Evolutionary conservation across 2,797 vertebrate species (phyloP).

Genomic region (Macrochelys suwanniensis): DNA sequence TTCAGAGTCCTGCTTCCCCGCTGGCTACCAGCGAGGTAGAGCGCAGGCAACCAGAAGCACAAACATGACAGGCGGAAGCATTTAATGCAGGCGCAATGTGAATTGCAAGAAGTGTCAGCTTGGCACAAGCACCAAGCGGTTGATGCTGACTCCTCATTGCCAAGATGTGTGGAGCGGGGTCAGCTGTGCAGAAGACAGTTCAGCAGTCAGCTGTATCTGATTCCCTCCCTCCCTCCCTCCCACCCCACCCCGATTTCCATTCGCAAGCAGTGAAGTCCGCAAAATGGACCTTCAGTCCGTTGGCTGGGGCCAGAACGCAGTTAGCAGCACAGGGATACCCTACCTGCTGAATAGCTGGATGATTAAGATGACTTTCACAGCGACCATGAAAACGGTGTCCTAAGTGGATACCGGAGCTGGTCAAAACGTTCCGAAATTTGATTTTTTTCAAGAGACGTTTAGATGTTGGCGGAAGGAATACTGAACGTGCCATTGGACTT

Average conservation of each 20-base stretch:
- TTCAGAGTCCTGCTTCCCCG: not conserved
- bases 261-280: slow-evolving; percentile 36
- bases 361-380: slow-evolving; percentile 59
- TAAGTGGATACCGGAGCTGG: not conserved
- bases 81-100: not conserved
- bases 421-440: not conserved
- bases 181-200: not conserved
- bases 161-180: not conserved
- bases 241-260: slow-evolving; percentile 16
- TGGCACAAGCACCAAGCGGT: not conserved
- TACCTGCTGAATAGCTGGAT: slow-evolving; percentile 34
- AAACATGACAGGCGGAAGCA: not conserved
- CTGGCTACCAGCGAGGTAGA: not conserved
- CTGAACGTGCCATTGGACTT: not conserved
- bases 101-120: not conserved
- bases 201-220: not conserved
- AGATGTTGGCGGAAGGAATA: not conserved
- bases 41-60: not conserved
- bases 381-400: slow-evolving; percentile 39
- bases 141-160: not conserved
- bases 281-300: slow-evolving; percentile 24
- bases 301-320: not conserved
- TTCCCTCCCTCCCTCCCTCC: not conserved
- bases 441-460: slow-evolving; percentile 17
- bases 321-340: slow-evolving; percentile 40